Percentiles rank a stretch among this genome's conserved stretches.
Conservation (phyloP, 2,888 invertebrate species). For the Schizotus pectinicornis region DNA sequence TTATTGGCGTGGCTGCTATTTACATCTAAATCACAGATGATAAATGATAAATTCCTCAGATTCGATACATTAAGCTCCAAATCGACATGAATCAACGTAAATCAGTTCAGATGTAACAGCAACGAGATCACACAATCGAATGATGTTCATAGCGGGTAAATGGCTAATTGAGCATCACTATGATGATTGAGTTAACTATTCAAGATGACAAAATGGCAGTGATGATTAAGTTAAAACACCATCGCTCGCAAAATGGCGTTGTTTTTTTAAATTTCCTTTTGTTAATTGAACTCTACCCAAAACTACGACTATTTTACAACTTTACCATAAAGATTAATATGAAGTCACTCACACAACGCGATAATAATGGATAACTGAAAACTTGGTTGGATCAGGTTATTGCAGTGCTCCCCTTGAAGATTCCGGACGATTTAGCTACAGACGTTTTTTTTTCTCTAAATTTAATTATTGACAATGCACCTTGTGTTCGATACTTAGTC, state of each 20-base stretch:
- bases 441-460: not conserved
- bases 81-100: not conserved
- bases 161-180: constrained; percentile 46
- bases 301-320: constrained; percentile 10
- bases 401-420: constrained; percentile 16
- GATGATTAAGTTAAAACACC: constrained; percentile 45
- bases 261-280: constrained; percentile 4
- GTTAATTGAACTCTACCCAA: constrained; percentile 12
- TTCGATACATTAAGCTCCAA: not conserved
- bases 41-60: constrained; percentile 11
- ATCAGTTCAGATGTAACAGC: constrained; percentile 44
- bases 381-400: constrained; percentile 8
- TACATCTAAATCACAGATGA: constrained; percentile 44
- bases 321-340: constrained; percentile 17
- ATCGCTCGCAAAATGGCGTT: not conserved
- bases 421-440: constrained; percentile 11
- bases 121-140: constrained; percentile 46
- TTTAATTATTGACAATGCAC: constrained; percentile 16
- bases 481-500: constrained; percentile 1
- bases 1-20: constrained; percentile 43
- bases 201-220: constrained; percentile 52
- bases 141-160: constrained; percentile 35
- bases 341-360: constrained; percentile 23
- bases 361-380: constrained; percentile 8
- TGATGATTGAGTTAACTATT: constrained; percentile 43